Conservation (phyloP, 2,113 vertebrate species). For the Sus scrofa region T2T-Sscrofa CM000812.6:201473501-201474000, state of each 20-base stretch:
- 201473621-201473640: too few relatives aligned
- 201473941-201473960: rapidly evolving
- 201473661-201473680: too few relatives aligned
- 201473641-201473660: too few relatives aligned
- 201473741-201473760: not conserved
- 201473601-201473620: too few relatives aligned
- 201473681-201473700: too few relatives aligned
- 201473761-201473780: not conserved
- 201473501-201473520: too few relatives aligned
- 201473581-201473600: too few relatives aligned
- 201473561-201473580: too few relatives aligned
- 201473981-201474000: not conserved
- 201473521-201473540: too few relatives aligned
- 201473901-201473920: not conserved
- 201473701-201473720: too few relatives aligned
- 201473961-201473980: not conserved
- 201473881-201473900: not conserved
- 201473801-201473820: not conserved
- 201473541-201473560: too few relatives aligned
- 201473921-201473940: not conserved
- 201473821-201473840: not conserved
- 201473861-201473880: not conserved
- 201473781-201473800: slow-evolving; percentile 23
- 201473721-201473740: too few relatives aligned
- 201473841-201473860: not conserved